A percentile compares a stretch with the other conserved stretches of the same genome.
These are phyloP conservation scores for Heterotilapia buettikoferi DNA, from an alignment of 2,113 vertebrate species.

Conservation along the genomic window DNA sequence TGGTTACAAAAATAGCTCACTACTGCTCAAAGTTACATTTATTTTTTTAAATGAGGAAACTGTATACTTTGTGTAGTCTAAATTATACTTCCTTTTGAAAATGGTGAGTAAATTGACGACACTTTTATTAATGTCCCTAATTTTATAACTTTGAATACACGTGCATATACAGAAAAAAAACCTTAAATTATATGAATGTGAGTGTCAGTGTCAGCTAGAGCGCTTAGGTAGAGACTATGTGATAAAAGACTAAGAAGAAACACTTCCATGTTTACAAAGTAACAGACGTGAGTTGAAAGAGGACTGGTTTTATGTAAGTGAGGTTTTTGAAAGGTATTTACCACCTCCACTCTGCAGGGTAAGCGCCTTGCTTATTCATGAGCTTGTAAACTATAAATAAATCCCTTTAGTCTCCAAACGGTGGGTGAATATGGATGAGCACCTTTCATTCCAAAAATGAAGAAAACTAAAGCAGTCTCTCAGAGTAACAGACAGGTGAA, in stretches of 20 bases:
- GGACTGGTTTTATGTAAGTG: not conserved
- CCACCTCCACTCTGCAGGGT: not conserved
- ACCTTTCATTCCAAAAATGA: not conserved
- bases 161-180: not conserved
- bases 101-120: not conserved
- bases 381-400: slow-evolving; percentile 37
- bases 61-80: not conserved
- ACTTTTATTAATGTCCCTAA: not conserved
- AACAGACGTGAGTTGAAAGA: not conserved
- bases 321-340: not conserved
- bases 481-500: not conserved
- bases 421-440: slow-evolving; percentile 11
- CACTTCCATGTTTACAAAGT: not conserved
- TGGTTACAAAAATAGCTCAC: not conserved
- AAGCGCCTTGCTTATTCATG: slow-evolving; percentile 22
- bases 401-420: slow-evolving; percentile 9
- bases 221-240: not conserved
- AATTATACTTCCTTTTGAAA: not conserved
- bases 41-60: too few species aligned
- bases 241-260: not conserved
- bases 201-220: not conserved
- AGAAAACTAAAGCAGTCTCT: not conserved
- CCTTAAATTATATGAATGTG: not conserved
- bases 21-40: not conserved
- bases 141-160: not conserved